A percentile compares a stretch with the other conserved stretches of the same genome.
Evolutionary conservation across 2,888 invertebrate species (phyloP).

Genomic region (Phengaris arion): DNA sequence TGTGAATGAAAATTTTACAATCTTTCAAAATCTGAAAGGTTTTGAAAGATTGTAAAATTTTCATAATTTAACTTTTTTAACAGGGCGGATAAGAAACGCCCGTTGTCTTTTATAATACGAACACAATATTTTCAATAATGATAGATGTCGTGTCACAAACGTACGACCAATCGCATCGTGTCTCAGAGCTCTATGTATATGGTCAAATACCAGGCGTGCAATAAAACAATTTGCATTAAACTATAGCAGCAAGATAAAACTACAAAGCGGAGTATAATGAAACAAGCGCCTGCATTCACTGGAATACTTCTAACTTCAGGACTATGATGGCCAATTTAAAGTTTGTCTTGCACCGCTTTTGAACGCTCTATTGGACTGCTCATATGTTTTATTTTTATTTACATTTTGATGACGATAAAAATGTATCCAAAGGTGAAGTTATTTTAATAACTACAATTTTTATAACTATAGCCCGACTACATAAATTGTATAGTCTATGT

Average conservation of each 20-base stretch:
- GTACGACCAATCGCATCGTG: neutral
- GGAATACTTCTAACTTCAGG: conserved; percentile 32
- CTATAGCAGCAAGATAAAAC: conserved; percentile 9
- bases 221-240: conserved; percentile 29
- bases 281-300: conserved; percentile 28
- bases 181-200: neutral
- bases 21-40: no score
- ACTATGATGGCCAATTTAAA: conserved; percentile 53
- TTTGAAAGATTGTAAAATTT: no score
- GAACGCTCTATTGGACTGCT: conserved; percentile 9
- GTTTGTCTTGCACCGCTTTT: conserved; percentile 40
- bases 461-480: no score
- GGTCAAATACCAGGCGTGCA: neutral
- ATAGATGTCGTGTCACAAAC: neutral
- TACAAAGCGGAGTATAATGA: conserved; percentile 25
- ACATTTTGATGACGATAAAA: neutral
- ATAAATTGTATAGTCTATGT: no score
- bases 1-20: no score
- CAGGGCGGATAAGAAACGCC: no score
- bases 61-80: no score
- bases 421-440: neutral
- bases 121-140: no score
- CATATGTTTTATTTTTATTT: conserved; percentile 12
- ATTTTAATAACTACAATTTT: no score
- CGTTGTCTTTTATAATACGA: no score